phyloP scores from a whole-genome alignment of 2,888 invertebrate genomes.

The Euzophera pinguis region DNA sequence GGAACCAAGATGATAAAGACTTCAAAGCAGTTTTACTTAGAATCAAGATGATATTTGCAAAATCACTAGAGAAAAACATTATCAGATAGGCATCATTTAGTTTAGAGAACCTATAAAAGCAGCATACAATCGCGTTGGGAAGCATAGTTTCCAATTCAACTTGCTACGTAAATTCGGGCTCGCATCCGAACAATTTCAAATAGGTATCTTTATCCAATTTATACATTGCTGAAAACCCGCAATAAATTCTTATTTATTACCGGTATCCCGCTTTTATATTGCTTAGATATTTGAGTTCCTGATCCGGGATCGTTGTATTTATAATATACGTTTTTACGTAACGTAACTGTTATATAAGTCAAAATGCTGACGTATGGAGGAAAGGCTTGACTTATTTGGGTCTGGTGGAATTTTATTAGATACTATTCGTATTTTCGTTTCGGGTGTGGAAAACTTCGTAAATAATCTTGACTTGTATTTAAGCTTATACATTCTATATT shows the following conservation, averaged over 20 bases:
- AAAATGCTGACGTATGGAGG: not conserved
- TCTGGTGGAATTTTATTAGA: not conserved
- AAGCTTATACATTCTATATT: too few species aligned
- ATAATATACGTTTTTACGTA: constrained; percentile 17
- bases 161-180: constrained; percentile 29
- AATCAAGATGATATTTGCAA: too few species aligned
- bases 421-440: not conserved
- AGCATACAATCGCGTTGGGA: not conserved
- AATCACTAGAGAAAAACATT: too few species aligned
- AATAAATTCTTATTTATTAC: constrained; percentile 48
- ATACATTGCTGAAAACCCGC: constrained; percentile 34
- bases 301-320: constrained; percentile 23
- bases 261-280: constrained; percentile 31
- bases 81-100: too few species aligned
- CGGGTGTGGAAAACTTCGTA: not conserved
- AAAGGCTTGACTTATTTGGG: constrained; percentile 4
- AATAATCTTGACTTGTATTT: too few species aligned
- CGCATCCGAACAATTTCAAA: constrained; percentile 45
- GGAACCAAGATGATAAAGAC: too few species aligned
- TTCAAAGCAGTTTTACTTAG: too few species aligned
- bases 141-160: constrained; percentile 12
- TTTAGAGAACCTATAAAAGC: not conserved
- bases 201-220: constrained; percentile 64
- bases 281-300: constrained; percentile 26
- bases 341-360: not conserved